Percentiles rank a stretch among this genome's conserved stretches.
These are phyloP conservation scores for Prolemur simus DNA, from an alignment of 2,113 vertebrate genomes.

Conservation along the genomic window DNA sequence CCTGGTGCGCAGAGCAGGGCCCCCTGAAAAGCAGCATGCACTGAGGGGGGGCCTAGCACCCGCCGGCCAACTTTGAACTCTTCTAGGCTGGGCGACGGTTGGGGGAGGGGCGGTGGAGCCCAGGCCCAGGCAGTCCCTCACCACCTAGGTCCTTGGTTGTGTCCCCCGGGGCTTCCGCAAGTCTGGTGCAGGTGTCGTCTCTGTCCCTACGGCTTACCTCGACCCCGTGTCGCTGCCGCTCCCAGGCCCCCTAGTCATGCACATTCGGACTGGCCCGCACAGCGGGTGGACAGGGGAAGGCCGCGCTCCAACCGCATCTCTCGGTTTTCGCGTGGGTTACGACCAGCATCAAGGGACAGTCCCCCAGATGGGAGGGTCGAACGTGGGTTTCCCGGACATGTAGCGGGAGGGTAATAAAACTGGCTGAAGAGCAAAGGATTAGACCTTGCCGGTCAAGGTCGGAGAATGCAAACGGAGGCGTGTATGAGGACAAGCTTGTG, in stretches of 20 bases:
- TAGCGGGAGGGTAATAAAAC: neutral
- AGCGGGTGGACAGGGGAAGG: neutral
- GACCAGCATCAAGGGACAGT: neutral
- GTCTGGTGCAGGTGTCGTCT: neutral
- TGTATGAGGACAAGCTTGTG: rapidly evolving
- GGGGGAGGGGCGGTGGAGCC: neutral
- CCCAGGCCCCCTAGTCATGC: too few species aligned
- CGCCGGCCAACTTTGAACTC: neutral
- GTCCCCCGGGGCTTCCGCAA: rapidly evolving
- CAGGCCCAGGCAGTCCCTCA: rapidly evolving
- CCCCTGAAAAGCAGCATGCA: neutral
- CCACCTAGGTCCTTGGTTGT: rapidly evolving
- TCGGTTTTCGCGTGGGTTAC: rapidly evolving
- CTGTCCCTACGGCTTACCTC: neutral
- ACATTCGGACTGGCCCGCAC: rapidly evolving
- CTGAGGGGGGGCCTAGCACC: neutral
- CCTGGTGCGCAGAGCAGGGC: rapidly evolving
- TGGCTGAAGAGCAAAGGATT: neutral
- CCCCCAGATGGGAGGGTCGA: rapidly evolving
- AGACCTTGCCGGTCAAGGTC: neutral
- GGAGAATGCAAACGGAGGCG: neutral
- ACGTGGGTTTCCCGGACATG: neutral
- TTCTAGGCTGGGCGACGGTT: neutral
- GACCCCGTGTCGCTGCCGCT: rapidly evolving
- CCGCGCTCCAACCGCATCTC: rapidly evolving